Conservation (phyloP, 2,888 invertebrate genomes). For the Stenolophus ochropezus region DNA sequence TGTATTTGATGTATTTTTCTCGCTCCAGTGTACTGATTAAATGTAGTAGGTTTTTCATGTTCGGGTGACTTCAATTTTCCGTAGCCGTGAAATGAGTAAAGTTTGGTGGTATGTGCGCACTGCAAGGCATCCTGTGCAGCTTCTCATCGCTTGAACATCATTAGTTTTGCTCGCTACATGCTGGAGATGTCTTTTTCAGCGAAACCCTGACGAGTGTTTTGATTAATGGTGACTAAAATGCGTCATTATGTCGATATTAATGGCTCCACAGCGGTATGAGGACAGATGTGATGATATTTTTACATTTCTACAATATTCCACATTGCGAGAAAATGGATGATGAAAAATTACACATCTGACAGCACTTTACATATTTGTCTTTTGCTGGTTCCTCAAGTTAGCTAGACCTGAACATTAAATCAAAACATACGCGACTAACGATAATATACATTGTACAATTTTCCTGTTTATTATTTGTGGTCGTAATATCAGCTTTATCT, state of each 20-base stretch:
- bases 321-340: not conserved
- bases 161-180: not conserved
- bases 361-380: too few relatives aligned
- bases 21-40: too few relatives aligned
- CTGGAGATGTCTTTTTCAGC: not conserved
- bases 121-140: not conserved
- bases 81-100: not conserved
- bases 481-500: not conserved
- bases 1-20: too few relatives aligned
- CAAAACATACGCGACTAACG: too few relatives aligned
- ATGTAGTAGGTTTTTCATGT: too few relatives aligned
- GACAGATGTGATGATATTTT: conserved; percentile 58
- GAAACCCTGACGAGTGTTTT: conserved; percentile 31
- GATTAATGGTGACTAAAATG: conserved; percentile 48
- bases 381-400: too few relatives aligned
- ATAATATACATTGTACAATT: too few relatives aligned
- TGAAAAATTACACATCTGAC: too few relatives aligned
- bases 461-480: too few relatives aligned
- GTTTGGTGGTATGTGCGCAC: not conserved
- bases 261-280: not conserved
- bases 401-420: too few relatives aligned
- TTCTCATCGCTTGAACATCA: not conserved
- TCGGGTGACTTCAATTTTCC: not conserved
- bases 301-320: conserved; percentile 36
- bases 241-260: conserved; percentile 59